These are phyloP conservation scores for Balaeniceps rex DNA, from an alignment of 2,113 vertebrate species.

Conservation along the genomic window DNA sequence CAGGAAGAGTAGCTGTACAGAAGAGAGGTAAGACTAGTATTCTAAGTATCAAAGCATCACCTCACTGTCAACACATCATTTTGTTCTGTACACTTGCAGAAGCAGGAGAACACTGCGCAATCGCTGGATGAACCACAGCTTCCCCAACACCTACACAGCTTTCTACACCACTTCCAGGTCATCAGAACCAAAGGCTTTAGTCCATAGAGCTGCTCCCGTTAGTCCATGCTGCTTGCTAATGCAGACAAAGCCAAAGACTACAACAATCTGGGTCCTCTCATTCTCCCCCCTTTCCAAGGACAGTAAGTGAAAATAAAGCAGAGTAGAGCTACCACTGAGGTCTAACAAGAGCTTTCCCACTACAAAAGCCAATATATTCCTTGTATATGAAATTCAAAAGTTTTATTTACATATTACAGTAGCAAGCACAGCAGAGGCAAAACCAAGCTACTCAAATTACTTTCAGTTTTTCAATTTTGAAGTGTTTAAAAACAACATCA, in stretches of 20 bases:
- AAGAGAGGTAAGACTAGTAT: background rate
- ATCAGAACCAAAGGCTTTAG: background rate
- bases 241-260: background rate
- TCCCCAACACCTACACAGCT: background rate
- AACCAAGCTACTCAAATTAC: background rate
- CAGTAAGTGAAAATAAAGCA: background rate
- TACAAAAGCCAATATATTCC: background rate
- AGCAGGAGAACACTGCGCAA: background rate
- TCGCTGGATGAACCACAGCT: background rate
- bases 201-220: background rate
- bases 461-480: background rate
- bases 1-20: background rate
- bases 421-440: background rate
- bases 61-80: background rate
- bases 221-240: background rate
- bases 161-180: background rate
- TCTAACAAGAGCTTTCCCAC: background rate
- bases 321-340: background rate
- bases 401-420: background rate
- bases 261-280: background rate
- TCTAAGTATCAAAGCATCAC: background rate
- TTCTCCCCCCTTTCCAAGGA: background rate
- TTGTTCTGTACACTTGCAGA: background rate
- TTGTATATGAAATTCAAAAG: background rate
- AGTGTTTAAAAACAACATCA: background rate